These are phyloP conservation scores for Amyelois transitella DNA, from an alignment of 1,140 invertebrate genomes.

Conservation along the genomic window DNA sequence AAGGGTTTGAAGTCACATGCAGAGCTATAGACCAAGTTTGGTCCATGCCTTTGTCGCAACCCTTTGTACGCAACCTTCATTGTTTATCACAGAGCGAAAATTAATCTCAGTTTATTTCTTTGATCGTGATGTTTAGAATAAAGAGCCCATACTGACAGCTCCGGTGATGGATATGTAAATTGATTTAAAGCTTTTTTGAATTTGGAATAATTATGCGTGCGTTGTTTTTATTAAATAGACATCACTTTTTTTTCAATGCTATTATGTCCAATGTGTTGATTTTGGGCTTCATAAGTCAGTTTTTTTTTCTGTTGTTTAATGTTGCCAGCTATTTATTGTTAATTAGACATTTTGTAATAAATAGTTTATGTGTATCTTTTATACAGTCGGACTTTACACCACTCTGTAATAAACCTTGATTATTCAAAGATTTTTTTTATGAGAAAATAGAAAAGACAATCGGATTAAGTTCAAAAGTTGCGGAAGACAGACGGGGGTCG, in stretches of 20 bases:
- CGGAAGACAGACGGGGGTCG: too few relatives aligned
- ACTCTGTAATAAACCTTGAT: too few relatives aligned
- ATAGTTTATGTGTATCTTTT: too few relatives aligned
- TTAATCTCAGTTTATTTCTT: conserved; percentile 70
- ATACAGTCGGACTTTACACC: too few relatives aligned
- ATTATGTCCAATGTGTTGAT: too few relatives aligned
- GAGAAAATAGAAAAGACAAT: too few relatives aligned
- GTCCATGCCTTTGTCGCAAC: conserved; percentile 38
- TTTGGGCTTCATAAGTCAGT: too few relatives aligned
- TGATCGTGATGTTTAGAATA: conserved; percentile 57
- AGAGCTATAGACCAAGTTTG: conserved; percentile 60
- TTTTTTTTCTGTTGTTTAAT: too few relatives aligned
- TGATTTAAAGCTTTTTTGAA: conserved; percentile 31
- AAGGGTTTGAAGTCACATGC: conserved; percentile 62
- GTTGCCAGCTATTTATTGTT: too few relatives aligned
- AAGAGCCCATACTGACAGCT: conserved; percentile 42
- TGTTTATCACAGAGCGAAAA: conserved; percentile 55
- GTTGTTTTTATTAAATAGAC: neutral
- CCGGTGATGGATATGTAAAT: conserved; percentile 62
- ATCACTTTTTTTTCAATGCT: conserved; percentile 5
- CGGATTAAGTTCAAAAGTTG: too few relatives aligned
- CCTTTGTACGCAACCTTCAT: conserved; percentile 47
- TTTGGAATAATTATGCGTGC: conserved; percentile 7
- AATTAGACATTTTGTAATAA: too few relatives aligned
- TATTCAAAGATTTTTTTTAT: too few relatives aligned